These are phyloP conservation scores for Clytia hemisphaerica DNA, from an alignment of 30 jellyfish, hydroid and myxozoan genomes.

Conservation along the genomic window DNA sequence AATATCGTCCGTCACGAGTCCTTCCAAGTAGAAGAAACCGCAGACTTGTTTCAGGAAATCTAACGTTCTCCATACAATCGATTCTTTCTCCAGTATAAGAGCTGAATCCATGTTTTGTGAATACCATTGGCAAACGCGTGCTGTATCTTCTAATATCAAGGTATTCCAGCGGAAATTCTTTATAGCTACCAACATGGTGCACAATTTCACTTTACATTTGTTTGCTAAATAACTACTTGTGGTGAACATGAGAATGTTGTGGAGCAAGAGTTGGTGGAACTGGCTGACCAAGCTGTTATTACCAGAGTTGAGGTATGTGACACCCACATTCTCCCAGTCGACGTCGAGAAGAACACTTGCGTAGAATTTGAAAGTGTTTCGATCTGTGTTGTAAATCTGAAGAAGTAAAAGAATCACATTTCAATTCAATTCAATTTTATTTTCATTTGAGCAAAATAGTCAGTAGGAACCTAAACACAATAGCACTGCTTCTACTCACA, in stretches of 20 bases:
- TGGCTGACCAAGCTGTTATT: neutral
- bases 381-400: slow-evolving; percentile 35
- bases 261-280: slow-evolving; percentile 31
- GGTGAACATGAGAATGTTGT: slow-evolving; percentile 45
- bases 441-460: no score
- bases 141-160: slow-evolving; percentile 28
- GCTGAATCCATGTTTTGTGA: slow-evolving; percentile 59
- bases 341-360: slow-evolving; percentile 40
- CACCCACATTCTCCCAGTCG: slow-evolving; percentile 41
- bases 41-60: slow-evolving; percentile 28
- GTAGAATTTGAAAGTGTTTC: slow-evolving; percentile 50
- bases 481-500: no score
- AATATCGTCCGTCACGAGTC: neutral
- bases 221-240: no score
- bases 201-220: slow-evolving; percentile 27
- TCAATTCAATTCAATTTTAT: no score
- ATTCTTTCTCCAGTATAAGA: slow-evolving; percentile 24
- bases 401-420: neutral
- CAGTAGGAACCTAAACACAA: no score
- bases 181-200: slow-evolving; percentile 10
- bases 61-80: neutral
- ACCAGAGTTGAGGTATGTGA: slow-evolving; percentile 9
- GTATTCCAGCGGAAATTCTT: slow-evolving; percentile 29
- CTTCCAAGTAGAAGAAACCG: slow-evolving; percentile 5
- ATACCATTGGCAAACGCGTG: slow-evolving; percentile 45